Base-by-base conservation (phyloP, 2,113 vertebrate genomes). In the Clinocottus analis region DNA sequence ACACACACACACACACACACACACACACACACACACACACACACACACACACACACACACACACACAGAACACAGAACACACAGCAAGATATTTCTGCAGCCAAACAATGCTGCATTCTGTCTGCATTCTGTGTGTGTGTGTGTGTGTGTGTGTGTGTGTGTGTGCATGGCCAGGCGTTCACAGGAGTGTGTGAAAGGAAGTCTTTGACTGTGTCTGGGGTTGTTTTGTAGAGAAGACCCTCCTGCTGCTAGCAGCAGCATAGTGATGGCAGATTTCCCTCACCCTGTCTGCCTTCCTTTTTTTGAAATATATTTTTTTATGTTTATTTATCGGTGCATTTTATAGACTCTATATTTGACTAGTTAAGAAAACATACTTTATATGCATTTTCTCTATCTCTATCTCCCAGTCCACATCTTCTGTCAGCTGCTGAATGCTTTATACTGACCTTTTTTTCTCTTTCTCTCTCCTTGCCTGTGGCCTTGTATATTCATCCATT, bases 161-260 rank as follows among this genome's bases (percentile, higher is more conserved):
- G 78, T 84, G 85, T 45, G 68, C 61, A 21, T 4, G 43, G 75
- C 83, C 51, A 23, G 58, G 62, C 70, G 33, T 84, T 87, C 72
- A 81, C 9, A 16, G 31, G 84, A 55, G 80, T 80, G 80, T 86
- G 86, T 93, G 86, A 92, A 92, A 91, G 83, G 82, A 88, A 84
- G 89, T 84, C 90, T 91, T 92, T 91, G 86, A 90, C 87, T 77
- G 77, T 75, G 78, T 88, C 88, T 89, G 82, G 82, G 79, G 79
- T 70, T 84, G 85, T 92, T 90, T 90, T 89, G 85, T 89, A 51
- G 78, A 45, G 79, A 74, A 64, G 81, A 85, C 72, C 85, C 83
- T 89, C 87, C 90, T 79, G 90, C 89, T 89, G 89, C 62, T 82
- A 60, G 72, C 47, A 79, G 83, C 33, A 84, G 81, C 86, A 88